Evolutionary conservation across 2,888 invertebrate genomes (phyloP).

Genomic region (Phaonia tiefii): DNA sequence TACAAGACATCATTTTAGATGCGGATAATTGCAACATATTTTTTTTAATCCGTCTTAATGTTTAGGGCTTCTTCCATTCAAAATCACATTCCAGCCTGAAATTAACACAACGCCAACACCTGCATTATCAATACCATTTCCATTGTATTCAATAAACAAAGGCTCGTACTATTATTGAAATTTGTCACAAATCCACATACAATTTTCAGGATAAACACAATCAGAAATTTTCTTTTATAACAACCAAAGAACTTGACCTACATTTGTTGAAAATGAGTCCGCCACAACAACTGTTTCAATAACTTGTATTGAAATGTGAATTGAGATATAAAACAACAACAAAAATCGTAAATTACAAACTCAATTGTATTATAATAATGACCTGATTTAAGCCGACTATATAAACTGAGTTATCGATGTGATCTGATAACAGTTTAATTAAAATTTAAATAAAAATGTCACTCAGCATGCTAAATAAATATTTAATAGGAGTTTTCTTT

Average conservation of each 20-base stretch:
- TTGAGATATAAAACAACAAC: conserved; percentile 8
- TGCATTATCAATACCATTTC: too few species aligned
- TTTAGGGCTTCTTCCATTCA: too few species aligned
- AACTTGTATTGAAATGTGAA: conserved; percentile 8
- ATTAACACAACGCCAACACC: too few species aligned
- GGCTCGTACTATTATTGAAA: too few species aligned
- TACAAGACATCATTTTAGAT: too few species aligned
- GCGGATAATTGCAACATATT: too few species aligned
- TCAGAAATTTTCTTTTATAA: background rate
- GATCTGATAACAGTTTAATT: conserved; percentile 18
- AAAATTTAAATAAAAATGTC: conserved; percentile 16
- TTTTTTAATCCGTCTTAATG: too few species aligned
- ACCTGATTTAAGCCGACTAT: conserved; percentile 39
- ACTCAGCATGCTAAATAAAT: conserved; percentile 44
- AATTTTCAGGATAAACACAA: background rate
- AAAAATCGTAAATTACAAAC: background rate
- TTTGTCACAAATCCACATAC: too few species aligned
- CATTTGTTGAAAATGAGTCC: background rate
- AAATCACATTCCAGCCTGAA: too few species aligned
- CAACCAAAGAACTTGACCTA: conserved; percentile 14
- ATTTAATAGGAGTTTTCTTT: conserved; percentile 30
- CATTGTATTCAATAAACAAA: too few species aligned
- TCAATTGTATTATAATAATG: conserved; percentile 8
- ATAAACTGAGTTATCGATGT: conserved; percentile 37
- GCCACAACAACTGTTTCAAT: conserved; percentile 15